Conservation (phyloP, 2,888 invertebrate species). For the Euproctis similis region DNA sequence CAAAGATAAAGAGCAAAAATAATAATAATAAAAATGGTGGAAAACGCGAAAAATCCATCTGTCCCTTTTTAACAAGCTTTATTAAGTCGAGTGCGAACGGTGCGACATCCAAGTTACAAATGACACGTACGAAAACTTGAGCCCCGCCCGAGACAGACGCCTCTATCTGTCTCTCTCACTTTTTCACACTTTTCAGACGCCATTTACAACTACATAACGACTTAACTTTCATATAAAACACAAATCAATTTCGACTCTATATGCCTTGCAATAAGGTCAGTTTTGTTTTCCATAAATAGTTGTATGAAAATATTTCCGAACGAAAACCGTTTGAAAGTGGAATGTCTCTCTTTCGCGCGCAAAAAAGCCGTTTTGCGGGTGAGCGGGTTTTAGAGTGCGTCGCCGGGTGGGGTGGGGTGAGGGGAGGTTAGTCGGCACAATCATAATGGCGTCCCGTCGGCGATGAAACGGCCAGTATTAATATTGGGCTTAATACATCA, state of each 20-base stretch:
- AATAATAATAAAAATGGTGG: too few species aligned
- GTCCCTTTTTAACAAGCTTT: constrained; percentile 45
- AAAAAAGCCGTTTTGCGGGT: too few species aligned
- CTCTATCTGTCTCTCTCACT: constrained; percentile 75
- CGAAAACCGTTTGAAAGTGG: constrained; percentile 65
- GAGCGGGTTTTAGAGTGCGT: constrained; percentile 41
- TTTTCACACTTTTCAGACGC: constrained; percentile 73
- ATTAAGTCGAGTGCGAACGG: constrained; percentile 44
- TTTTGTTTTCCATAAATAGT: constrained; percentile 15
- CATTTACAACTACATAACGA: constrained; percentile 22
- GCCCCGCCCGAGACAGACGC: constrained; percentile 72
- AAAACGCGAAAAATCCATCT: constrained; percentile 69
- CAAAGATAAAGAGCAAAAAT: constrained; percentile 73
- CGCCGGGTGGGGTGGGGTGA: constrained; percentile 44
- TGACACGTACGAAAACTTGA: constrained; percentile 74
- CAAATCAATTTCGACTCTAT: constrained; percentile 25
- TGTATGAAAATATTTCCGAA: constrained; percentile 70
- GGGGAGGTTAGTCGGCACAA: constrained; percentile 34
- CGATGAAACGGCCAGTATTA: constrained; percentile 68
- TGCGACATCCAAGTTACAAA: constrained; percentile 66
- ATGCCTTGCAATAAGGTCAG: accelerated
- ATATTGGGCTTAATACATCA: constrained; percentile 67
- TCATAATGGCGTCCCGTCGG: constrained; percentile 66
- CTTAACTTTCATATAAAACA: constrained; percentile 8
- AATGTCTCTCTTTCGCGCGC: constrained; percentile 73